A percentile compares a stretch with the other conserved stretches of the same genome.
Conservation (phyloP, 2,888 invertebrate genomes). For the Myathropa florea region DNA sequence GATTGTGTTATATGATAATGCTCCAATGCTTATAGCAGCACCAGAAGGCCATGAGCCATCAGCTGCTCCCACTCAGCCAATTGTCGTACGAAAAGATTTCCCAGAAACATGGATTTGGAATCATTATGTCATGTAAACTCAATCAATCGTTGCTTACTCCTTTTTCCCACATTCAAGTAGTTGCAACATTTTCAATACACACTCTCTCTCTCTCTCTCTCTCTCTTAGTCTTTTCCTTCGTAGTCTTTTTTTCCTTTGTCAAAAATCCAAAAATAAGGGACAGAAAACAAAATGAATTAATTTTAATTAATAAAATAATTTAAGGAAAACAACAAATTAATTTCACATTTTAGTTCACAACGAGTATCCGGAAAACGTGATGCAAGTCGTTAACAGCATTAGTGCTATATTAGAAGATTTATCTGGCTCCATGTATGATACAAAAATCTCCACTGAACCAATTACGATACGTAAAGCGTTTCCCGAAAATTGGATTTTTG, state of each 20-base stretch:
- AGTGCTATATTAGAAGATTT: conserved; percentile 37
- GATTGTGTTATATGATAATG: neutral
- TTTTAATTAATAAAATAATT: no score
- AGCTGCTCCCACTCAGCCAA: neutral
- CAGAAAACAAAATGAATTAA: neutral
- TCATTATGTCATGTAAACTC: conserved; percentile 29
- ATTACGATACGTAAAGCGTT: conserved; percentile 48
- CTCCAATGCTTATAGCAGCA: neutral
- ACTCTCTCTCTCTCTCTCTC: neutral
- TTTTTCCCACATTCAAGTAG: neutral
- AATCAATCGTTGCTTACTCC: neutral
- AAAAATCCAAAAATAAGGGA: conserved; percentile 53
- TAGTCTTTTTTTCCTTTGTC: conserved; percentile 23
- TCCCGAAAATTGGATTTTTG: conserved; percentile 71
- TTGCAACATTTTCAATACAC: neutral
- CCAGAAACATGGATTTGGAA: conserved; percentile 88
- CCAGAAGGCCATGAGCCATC: neutral
- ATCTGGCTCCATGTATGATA: conserved; percentile 42
- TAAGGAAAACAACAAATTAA: no score
- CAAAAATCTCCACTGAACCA: conserved; percentile 37
- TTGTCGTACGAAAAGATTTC: conserved; percentile 83
- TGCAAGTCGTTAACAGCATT: conserved; percentile 51
- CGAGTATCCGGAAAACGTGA: conserved; percentile 52
- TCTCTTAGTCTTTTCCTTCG: neutral
- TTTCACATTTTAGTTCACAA: conserved; percentile 39